Base-by-base conservation (phyloP, 2,797 vertebrate species). In the Micromesistius poutassou region DNA sequence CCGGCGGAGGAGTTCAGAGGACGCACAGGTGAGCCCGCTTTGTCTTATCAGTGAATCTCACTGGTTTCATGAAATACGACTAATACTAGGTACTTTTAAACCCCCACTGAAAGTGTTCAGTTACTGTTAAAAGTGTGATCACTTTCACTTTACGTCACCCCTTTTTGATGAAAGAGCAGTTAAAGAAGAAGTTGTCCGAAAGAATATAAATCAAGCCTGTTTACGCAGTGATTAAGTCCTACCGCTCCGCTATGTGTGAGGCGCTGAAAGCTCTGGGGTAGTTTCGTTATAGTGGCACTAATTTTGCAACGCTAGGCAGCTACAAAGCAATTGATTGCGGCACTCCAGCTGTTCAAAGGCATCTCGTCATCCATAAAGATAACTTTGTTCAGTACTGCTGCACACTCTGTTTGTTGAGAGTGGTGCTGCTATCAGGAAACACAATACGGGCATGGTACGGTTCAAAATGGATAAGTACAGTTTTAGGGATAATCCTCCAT, bases 1-100 rank as follows among this genome's bases (percentile, higher is more conserved):
- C 81, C 88, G 1, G 16, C 80, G 3, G 78, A 88, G 7, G 91
- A 94, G 77, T 80, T 85, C 81, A 90, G 91, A 73, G 78, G 87
- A 3, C 91, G 87, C 6, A 86, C 91, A 85, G 94, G 94, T 94
- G 84, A 87, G 80, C 62, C 30, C 3, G 1, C 4, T 30, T 28
- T 10, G 12, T 71, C 30, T 30, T 22, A 30, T 30, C 66, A 28
- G 25, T 66, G 4, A n/a, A 2, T n/a, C 70, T 31, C 30, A 33
- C 30, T 31, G 30, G 30, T 71, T 2, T 0, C 13, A 8, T 62
- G 55, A 25, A 62, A 25, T 2, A 2, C 36, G 9, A 36, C 36
- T 36, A 1, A 38, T 38, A 38, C 36, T 16, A 42, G 40, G 14
- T 42, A 42, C 40, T 28, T 68, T 68, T 28, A 68, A 30, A 28